Base-by-base conservation (phyloP, 2,888 invertebrate species). In the Phasia obesa region DNA sequence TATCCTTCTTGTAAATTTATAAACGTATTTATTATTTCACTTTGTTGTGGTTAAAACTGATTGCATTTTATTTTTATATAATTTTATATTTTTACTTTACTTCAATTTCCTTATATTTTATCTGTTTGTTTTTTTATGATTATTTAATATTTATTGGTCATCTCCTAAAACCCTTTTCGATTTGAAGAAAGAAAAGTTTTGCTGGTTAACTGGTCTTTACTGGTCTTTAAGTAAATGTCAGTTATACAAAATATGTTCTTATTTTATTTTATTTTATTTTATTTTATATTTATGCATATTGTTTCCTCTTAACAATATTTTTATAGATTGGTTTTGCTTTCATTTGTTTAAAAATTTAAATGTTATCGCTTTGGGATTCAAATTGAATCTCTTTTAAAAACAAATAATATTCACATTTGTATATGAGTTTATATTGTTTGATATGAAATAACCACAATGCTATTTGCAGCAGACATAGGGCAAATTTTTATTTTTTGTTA, bases 191-290 rank as follows among this genome's bases (percentile, higher is more conserved):
- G 0, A n/a, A 38, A 62, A 62, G 13, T 27, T 35, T 51, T 59
- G 49, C 70, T 59, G 51, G 27, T 44, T 23, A 35, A 69, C 3
- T 70, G 49, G 44, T 65, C 57, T n/a, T 78, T 69, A 78, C 74
- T 74, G 64, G 55, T 59, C 73, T 78, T 74, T 69, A 69, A 74
- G 35, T 78, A 53, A 64, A 65, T 74, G 38, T 44, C 55, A 69
- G 73, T 70, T 49, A 17, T 35, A 35, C 31, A 49, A 59, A 59
- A 42, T n/a, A n/a, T 7, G 4, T 17, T 55, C 27, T 71, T 47
- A 23, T 59, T 62, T 42, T 51, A 27, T 71, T 7, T 35, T 49
- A 25, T 21, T 31, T 71, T 7, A 49, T 49, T 51, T 21, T 31
- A 57, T 42, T 71, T 25, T 49, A 25, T 17, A 49, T 77, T 59